Evolutionary conservation across 2,113 vertebrate species (phyloP).

Genomic region (Montifringilla adamsi): DNA sequence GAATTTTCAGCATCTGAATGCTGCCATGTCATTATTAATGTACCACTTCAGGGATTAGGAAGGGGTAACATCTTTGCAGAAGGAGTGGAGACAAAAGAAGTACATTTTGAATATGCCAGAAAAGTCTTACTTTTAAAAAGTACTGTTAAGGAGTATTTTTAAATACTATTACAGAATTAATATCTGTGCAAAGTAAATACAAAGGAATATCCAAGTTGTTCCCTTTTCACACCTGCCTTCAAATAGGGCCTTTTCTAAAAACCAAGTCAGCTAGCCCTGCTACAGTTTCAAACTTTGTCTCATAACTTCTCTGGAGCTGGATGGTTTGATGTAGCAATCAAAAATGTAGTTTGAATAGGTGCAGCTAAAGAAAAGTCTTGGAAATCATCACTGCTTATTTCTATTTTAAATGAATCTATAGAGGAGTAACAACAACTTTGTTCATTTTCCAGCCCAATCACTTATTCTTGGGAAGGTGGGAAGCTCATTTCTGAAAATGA

Average conservation of each 20-base stretch:
- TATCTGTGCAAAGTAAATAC: neutral
- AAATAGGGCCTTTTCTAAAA: neutral
- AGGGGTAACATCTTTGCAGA: neutral
- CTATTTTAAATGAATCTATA: neutral
- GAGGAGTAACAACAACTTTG: neutral
- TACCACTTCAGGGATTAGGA: neutral
- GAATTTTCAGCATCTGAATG: neutral
- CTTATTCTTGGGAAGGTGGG: slow-evolving; percentile 94
- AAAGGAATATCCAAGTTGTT: neutral
- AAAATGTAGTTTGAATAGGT: neutral
- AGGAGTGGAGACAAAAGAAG: neutral
- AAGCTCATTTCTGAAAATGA: slow-evolving; percentile 92
- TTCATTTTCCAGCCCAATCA: slow-evolving; percentile 84
- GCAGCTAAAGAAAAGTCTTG: neutral
- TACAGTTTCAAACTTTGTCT: neutral
- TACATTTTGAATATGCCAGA: neutral
- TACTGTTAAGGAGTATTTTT: neutral
- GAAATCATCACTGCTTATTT: neutral
- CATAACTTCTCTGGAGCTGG: neutral
- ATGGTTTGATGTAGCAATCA: neutral
- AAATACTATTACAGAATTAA: neutral
- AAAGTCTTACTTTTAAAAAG: neutral
- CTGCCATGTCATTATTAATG: neutral
- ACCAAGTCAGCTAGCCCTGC: neutral
- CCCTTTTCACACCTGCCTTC: neutral